Percentiles rank a stretch among this genome's conserved stretches.
phyloP scores from a whole-genome alignment of 2,113 vertebrate genomes.

The Calypte anna region DNA sequence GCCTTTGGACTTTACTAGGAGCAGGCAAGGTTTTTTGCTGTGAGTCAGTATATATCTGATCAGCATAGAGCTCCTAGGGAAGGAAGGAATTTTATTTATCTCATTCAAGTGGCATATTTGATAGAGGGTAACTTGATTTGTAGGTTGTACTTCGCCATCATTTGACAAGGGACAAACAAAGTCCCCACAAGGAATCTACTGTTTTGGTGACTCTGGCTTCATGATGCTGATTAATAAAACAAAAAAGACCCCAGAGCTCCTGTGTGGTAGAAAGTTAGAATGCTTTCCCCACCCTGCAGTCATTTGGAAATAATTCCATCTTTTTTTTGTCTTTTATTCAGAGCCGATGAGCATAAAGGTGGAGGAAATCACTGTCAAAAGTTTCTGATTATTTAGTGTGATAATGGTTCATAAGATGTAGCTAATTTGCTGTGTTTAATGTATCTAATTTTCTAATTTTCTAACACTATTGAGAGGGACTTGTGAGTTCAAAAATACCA shows the following conservation, averaged over 20 bases:
- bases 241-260: neutral
- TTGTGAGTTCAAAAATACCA: neutral
- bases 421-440: neutral
- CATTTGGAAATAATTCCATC: neutral
- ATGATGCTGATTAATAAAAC: neutral
- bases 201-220: neutral
- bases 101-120: neutral
- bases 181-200: neutral
- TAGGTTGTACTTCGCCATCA: accelerated
- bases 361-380: neutral
- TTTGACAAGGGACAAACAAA: neutral
- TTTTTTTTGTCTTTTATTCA: neutral
- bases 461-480: neutral
- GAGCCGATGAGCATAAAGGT: neutral
- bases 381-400: neutral
- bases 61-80: neutral
- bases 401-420: neutral
- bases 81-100: neutral
- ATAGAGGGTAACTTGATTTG: neutral
- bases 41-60: neutral
- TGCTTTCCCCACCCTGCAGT: neutral
- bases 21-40: neutral
- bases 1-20: neutral
- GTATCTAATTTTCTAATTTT: too few species aligned
- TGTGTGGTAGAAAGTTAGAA: neutral